phyloP scores from a whole-genome alignment of 1,140 invertebrate genomes.

The Drosophila nebulosa region DNA sequence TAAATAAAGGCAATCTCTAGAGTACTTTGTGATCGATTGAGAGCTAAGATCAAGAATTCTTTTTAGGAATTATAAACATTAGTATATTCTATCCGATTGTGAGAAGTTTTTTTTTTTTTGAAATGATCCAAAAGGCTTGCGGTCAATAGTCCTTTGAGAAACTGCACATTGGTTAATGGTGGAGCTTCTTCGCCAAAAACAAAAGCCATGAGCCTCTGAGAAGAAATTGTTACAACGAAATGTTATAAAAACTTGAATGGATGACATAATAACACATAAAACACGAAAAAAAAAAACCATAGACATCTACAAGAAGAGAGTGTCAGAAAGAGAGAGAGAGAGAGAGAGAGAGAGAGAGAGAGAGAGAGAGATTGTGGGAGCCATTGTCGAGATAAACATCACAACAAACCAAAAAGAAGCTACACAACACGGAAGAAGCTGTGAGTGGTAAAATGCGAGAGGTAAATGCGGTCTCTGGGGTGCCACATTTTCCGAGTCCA shows the following conservation, averaged over 20 bases:
- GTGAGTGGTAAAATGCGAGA: slow-evolving; percentile 12
- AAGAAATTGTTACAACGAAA: background rate
- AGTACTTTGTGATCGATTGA: no score
- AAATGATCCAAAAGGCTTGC: no score
- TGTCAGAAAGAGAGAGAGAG: slow-evolving; percentile 52
- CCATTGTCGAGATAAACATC: background rate
- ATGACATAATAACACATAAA: background rate
- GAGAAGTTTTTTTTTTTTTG: no score
- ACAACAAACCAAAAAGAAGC: slow-evolving; percentile 51
- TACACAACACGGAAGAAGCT: slow-evolving; percentile 47
- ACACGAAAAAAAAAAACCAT: no score
- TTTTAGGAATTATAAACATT: no score
- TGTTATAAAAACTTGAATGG: background rate
- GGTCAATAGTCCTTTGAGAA: background rate
- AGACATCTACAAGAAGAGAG: background rate
- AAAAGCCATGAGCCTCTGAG: background rate
- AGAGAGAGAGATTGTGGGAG: background rate
- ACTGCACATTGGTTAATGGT: no score
- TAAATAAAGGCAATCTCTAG: no score
- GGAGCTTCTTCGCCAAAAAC: background rate
- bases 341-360: background rate
- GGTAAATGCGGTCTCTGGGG: slow-evolving; percentile 42
- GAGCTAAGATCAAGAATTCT: no score
- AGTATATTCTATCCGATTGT: no score
- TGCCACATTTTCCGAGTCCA: background rate